Evolutionary conservation across 1,140 invertebrate species (phyloP), one percentile per base, ranked within the genome.

Genomic region (Ladona fulva): DNA sequence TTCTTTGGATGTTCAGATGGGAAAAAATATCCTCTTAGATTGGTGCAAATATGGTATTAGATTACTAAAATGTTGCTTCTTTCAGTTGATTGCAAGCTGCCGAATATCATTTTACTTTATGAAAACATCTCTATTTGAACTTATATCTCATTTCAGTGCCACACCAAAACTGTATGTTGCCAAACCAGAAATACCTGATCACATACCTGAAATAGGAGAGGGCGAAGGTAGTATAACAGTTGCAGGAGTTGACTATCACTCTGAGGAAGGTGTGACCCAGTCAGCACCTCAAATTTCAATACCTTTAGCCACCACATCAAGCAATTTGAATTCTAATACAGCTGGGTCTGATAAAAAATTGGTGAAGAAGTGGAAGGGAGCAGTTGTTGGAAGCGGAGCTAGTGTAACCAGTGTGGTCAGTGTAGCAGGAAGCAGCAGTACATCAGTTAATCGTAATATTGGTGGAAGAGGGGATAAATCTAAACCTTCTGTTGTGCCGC

Each of bases 401-500:
- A 24, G 81, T 81, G 24, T 74, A 22, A 74, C 1, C 66, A 74
- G n/a, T 74, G 24, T 1, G 1, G 10, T n/a, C 24, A 16, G 24
- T 19, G 19, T n/a, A 75, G 37, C 16, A 19, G 24, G 24, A 19
- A 75, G 24, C 24, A 19, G 37, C 24, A 10, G 37, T 19, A 75
- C 1, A n/a, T 22, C 8, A 3, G 3, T 16, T 3, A 25, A n/a
- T 25, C 29, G 24, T 75, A 25, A 25, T 5, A 19, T n/a, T 75
- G 24, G 24, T 78, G 77, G 79, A 66, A 78, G 14, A 75, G 78
- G 78, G 24, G 44, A 80, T 22, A 77, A 82, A 42, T 44, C 85
- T 74, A 84, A 82, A 29, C 87, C 88, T 81, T 86, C 87, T 77
- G 85, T 88, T 76, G 86, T 86, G 77, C 87, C 87, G 77, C 86